phyloP scores from a whole-genome alignment of 2,888 invertebrate genomes.

The Autographa pulchrina region DNA sequence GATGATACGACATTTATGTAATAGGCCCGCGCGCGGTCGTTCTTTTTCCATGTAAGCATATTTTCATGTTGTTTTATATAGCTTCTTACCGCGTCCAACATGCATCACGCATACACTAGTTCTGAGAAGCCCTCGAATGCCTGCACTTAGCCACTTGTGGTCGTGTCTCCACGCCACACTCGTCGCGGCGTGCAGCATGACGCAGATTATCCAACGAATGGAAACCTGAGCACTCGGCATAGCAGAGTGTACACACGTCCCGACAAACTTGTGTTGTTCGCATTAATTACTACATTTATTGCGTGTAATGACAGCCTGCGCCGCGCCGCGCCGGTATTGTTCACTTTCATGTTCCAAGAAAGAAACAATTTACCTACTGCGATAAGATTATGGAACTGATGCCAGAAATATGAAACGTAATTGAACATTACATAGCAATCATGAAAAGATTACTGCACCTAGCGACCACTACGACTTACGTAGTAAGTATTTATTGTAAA shows the following conservation, averaged over 20 bases:
- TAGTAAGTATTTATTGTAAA: too few relatives aligned
- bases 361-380: neutral
- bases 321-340: neutral
- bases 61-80: too few relatives aligned
- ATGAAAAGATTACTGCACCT: neutral
- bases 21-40: too few relatives aligned
- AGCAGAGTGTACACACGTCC: neutral
- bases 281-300: neutral
- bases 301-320: neutral
- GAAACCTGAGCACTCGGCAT: neutral
- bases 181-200: neutral
- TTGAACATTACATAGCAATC: neutral
- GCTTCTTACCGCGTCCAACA: too few relatives aligned
- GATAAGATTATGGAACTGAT: neutral
- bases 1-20: too few relatives aligned
- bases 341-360: neutral
- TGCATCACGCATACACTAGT: too few relatives aligned
- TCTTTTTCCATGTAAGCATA: too few relatives aligned
- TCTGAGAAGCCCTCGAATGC: too few relatives aligned
- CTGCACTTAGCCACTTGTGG: too few relatives aligned
- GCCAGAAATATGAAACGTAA: constrained; percentile 4
- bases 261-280: neutral
- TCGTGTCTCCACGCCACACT: too few relatives aligned
- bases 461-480: too few relatives aligned
- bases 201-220: neutral